Base-by-base conservation (phyloP, 2,113 vertebrate species). In the Psephotus haematonotus region DNA sequence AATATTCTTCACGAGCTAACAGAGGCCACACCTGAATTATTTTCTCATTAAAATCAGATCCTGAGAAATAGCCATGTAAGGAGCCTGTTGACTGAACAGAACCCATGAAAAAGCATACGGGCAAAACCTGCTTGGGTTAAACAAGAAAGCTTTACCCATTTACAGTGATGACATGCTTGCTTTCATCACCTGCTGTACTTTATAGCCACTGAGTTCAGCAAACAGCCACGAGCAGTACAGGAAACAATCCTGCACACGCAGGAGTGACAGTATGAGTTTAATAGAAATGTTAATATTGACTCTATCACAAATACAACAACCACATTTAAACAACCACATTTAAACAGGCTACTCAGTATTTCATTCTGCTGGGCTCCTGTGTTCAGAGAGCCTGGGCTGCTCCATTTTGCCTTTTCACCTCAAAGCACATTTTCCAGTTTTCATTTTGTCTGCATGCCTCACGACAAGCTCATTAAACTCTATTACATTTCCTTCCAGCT, bases 91-190 rank as follows among this genome's bases (percentile, higher is more conserved):
- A n/a, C 71, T 8, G 1, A 64, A 4, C 14, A 35, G 37, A 19
- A n/a, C 2, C 70, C 62, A 5, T 4, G 17, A 5, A 13, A 43
- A 49, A 27, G 11, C 37, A 5, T 2, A 5, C 0, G 2, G 60
- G 37, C 47, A 19, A 35, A 65, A 6, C 4, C 24, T 1, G 0
- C n/a, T 11, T 0, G 12, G 13, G 90, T 3, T 11, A 50, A 39
- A 2, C 11, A 2, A 71, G 82, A 6, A 27, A 24, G 57, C 2
- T 35, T 6, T 10, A 65, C 29, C 55, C 2, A 1, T 16, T 16
- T 11, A 2, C 0, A 1, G 35, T 3, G 7, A 6, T 1, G 76
- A 7, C 71, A 37, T 1, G 3, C 27, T 75, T 0, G 0, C 44
- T 55, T 39, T 17, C 82, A 17, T 4, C 72, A 11, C 5, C 76